Conservation (phyloP, 2,113 vertebrate genomes). For the Euleptes europaea region DNA sequence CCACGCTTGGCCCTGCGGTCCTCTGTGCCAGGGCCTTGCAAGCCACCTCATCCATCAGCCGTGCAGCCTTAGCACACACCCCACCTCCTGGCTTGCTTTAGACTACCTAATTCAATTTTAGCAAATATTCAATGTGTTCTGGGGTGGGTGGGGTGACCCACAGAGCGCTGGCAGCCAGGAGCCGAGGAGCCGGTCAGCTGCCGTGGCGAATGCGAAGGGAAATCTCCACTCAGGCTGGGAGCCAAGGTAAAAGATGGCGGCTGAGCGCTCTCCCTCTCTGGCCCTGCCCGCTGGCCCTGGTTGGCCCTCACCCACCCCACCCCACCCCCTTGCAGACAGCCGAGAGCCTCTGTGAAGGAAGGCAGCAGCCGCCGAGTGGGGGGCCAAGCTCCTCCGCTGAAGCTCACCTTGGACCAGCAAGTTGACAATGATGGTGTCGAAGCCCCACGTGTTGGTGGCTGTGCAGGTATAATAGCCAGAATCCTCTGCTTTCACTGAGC, state of each 20-base stretch:
- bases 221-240: background rate
- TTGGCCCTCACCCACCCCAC: too few species aligned
- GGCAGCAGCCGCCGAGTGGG: rapidly evolving
- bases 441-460: conserved; percentile 95
- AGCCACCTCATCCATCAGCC: too few species aligned
- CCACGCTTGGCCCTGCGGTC: too few species aligned
- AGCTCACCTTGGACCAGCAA: conserved; percentile 93
- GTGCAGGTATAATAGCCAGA: conserved; percentile 98
- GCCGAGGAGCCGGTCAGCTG: background rate
- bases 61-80: too few species aligned
- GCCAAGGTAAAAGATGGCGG: background rate
- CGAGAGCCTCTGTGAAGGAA: too few species aligned
- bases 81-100: too few species aligned
- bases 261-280: background rate
- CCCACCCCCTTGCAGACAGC: too few species aligned
- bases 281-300: too few species aligned
- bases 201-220: background rate
- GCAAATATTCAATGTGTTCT: background rate
- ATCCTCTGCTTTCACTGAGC: conserved; percentile 94
- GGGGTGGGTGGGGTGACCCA: background rate
- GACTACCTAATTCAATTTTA: too few species aligned
- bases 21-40: too few species aligned
- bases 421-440: conserved; percentile 97
- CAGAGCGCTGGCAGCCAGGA: too few species aligned
- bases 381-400: too few species aligned